Evolutionary conservation across 2,888 invertebrate genomes (phyloP), one percentile per base, ranked within the genome.

Genomic region (Chorisops tibialis): DNA sequence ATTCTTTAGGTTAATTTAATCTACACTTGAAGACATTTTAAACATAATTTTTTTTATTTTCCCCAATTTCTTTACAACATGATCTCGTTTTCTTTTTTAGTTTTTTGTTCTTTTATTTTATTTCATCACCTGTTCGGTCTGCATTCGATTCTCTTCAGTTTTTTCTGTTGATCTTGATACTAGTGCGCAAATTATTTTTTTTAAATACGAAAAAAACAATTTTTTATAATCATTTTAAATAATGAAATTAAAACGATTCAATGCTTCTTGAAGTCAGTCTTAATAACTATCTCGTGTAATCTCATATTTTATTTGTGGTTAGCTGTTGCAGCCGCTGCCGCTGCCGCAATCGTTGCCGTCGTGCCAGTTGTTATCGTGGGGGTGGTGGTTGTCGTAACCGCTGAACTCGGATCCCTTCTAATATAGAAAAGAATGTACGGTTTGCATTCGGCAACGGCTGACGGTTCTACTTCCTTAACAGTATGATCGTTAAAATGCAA

Each of bases 371-470:
- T 19, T 4, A 18, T 30, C 4, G 50, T 18, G 6, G 50, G 4
- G 6, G 50, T 35, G 19, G n/a, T 7, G 5, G 48, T 24, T 48
- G 24, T n/a, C n/a, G 39, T 41, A 6, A 45, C 24, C 4, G 43
- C 43, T 2, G 16, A 16, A 6, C 56, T 45, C 45, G 65, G 48
- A 59, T 89, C 88, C 65, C 87, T 82, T 16, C 89, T 83, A 67
- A 89, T 87, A 80, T 91, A 92, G 81, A 92, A 91, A 69, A 92
- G 81, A 68, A 92, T 89, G 81, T 92, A 92, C 14, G 91, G 90
- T 79, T 91, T 91, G 78, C 90, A 89, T 68, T 84, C 82, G 16
- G 86, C 85, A 51, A 92, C 91, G 1, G 85, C 82, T 48, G 86
- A 82, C 19, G 85, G 82, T n/a, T 65, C 59, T 19, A 72, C 71